Evolutionary conservation across 2,113 vertebrate genomes (phyloP).

Genomic region (Eupsittula cactorum): DNA sequence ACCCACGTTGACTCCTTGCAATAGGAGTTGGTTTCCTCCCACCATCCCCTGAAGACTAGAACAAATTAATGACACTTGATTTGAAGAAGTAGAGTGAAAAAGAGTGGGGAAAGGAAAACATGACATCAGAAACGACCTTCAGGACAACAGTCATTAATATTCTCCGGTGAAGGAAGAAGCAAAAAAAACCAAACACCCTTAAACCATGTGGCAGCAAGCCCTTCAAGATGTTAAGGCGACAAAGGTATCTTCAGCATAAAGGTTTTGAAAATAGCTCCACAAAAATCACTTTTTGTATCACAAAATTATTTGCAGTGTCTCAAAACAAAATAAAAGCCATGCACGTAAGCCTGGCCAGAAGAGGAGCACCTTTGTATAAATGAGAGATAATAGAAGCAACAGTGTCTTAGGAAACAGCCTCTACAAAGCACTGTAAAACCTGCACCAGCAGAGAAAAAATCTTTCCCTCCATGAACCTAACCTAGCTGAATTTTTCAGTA

Average conservation of each 20-base stretch:
- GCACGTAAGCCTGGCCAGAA: not conserved
- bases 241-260: not conserved
- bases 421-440: not conserved
- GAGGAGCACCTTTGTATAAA: not conserved
- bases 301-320: not conserved
- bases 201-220: not conserved
- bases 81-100: not conserved
- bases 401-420: not conserved
- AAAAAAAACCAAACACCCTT: not conserved
- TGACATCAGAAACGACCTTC: not conserved
- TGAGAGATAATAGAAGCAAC: not conserved
- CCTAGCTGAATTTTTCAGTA: not conserved
- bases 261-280: not conserved
- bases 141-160: not conserved
- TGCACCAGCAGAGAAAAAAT: not conserved
- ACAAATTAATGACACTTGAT: constrained; percentile 33
- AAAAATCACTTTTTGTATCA: not conserved
- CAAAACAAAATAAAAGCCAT: not conserved
- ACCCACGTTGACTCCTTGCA: not conserved
- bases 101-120: not conserved
- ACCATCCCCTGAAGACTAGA: not conserved
- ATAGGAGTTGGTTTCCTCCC: not conserved
- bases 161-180: not conserved
- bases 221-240: not conserved
- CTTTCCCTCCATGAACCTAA: not conserved